A percentile compares a stretch with the other conserved stretches of the same genome.
Conservation (phyloP, 2,797 vertebrate species). For the Sebastolobus altivelis region DNA sequence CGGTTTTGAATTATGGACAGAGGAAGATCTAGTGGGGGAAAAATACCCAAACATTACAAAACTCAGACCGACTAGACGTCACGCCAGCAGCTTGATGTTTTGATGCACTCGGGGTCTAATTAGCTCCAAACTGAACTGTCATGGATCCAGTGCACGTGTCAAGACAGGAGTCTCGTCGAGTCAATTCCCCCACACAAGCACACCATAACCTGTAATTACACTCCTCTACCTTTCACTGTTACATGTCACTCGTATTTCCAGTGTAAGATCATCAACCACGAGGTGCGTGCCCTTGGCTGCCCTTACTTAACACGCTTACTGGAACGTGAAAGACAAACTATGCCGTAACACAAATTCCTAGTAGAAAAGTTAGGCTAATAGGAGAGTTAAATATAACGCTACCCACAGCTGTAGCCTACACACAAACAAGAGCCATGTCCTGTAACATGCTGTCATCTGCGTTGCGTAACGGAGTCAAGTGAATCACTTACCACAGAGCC, state of each 20-base stretch:
- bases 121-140: conserved; percentile 39
- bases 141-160: conserved; percentile 50
- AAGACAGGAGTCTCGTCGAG: conserved; percentile 43
- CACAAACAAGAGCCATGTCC: conserved; percentile 66
- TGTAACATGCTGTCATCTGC: conserved; percentile 63
- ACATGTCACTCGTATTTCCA: conserved; percentile 33
- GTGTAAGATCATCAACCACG: conserved; percentile 38
- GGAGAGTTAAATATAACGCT: conserved; percentile 45
- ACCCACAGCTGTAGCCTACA: conserved; percentile 51
- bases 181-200: conserved; percentile 14
- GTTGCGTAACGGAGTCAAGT: conserved; percentile 79
- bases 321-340: conserved; percentile 36
- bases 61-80: conserved; percentile 3
- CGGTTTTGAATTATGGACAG: conserved; percentile 30
- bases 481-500: conserved; percentile 80
- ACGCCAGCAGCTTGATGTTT: conserved; percentile 19
- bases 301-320: conserved; percentile 13
- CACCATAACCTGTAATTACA: conserved; percentile 62
- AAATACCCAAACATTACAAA: conserved; percentile 24
- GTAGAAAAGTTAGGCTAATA: conserved; percentile 52
- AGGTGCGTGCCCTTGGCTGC: conserved; percentile 36
- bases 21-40: background rate
- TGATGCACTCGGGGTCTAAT: conserved; percentile 18
- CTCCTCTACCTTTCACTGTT: conserved; percentile 49
- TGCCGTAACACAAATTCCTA: conserved; percentile 25